phyloP scores from a whole-genome alignment of 2,888 invertebrate genomes.

The Oxystoma pomonae region DNA sequence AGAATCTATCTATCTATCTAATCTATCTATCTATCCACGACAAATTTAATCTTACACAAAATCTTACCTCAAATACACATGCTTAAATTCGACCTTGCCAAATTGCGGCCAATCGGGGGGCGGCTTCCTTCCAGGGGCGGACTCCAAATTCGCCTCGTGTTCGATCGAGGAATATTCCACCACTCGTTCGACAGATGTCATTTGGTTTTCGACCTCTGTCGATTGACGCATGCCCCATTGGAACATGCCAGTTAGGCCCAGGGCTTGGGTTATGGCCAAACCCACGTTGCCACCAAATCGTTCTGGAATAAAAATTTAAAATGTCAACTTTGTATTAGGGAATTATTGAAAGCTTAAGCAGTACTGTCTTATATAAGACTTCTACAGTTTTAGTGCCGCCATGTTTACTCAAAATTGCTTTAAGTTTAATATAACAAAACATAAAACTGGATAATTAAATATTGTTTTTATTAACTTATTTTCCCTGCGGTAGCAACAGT shows the following conservation, averaged over 20 bases:
- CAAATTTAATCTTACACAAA: too few species aligned
- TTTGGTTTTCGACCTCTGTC: slow-evolving; percentile 61
- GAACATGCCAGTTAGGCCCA: slow-evolving; percentile 56
- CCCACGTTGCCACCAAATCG: slow-evolving; percentile 46
- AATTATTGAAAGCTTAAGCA: neutral
- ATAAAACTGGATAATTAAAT: too few species aligned
- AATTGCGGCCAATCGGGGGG: slow-evolving; percentile 68
- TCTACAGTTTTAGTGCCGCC: too few species aligned
- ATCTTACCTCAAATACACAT: slow-evolving; percentile 67
- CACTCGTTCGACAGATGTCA: slow-evolving; percentile 88
- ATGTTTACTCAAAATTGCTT: too few species aligned
- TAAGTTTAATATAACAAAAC: too few species aligned
- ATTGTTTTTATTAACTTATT: too few species aligned
- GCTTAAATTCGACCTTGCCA: slow-evolving; percentile 65
- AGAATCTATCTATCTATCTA: too few species aligned
- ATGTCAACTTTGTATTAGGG: neutral
- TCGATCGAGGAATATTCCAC: slow-evolving; percentile 43
- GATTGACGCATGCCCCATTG: slow-evolving; percentile 78
- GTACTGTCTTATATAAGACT: too few species aligned
- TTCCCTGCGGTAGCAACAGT: too few species aligned
- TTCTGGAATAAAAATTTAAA: slow-evolving; percentile 35
- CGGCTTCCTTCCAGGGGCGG: slow-evolving; percentile 62
- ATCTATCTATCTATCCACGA: too few species aligned
- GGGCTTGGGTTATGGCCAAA: slow-evolving; percentile 45
- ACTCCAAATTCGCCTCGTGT: slow-evolving; percentile 48